These are phyloP conservation scores for Picus viridis DNA, from an alignment of 2,797 vertebrate genomes.

Conservation along the genomic window DNA sequence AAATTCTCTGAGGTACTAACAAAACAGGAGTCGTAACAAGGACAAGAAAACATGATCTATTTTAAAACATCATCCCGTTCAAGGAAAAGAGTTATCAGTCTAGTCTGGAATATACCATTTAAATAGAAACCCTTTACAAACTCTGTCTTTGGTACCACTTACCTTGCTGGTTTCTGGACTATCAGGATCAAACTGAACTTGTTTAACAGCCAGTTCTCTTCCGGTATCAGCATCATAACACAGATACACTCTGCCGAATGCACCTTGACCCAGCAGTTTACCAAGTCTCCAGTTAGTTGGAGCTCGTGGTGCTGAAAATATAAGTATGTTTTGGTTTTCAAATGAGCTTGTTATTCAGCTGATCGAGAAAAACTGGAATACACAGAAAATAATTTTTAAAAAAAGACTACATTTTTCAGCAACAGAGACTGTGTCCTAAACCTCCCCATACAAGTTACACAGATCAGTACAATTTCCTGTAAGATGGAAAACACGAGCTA, in stretches of 20 bases:
- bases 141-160: conserved; percentile 4
- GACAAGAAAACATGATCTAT: neutral
- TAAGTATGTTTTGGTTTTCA: conserved; percentile 55
- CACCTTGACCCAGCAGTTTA: conserved; percentile 95
- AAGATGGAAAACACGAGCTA: neutral
- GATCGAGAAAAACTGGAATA: conserved; percentile 52
- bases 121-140: neutral
- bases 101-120: neutral
- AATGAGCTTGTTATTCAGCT: conserved; percentile 20
- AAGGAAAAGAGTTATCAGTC: neutral
- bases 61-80: neutral
- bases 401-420: neutral
- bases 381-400: neutral
- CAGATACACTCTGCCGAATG: conserved; percentile 95
- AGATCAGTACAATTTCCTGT: neutral
- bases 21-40: neutral
- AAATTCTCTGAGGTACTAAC: neutral
- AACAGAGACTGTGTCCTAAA: neutral
- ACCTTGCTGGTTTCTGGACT: conserved; percentile 99
- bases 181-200: conserved; percentile 98
- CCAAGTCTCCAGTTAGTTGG: conserved; percentile 98
- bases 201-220: conserved; percentile 95
- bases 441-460: neutral
- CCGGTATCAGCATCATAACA: conserved; percentile 97
- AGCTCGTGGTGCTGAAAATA: conserved; percentile 92